A percentile compares a stretch with the other conserved stretches of the same genome.
phyloP scores from a whole-genome alignment of 2,113 vertebrate genomes.

The Hyla sarda region DNA sequence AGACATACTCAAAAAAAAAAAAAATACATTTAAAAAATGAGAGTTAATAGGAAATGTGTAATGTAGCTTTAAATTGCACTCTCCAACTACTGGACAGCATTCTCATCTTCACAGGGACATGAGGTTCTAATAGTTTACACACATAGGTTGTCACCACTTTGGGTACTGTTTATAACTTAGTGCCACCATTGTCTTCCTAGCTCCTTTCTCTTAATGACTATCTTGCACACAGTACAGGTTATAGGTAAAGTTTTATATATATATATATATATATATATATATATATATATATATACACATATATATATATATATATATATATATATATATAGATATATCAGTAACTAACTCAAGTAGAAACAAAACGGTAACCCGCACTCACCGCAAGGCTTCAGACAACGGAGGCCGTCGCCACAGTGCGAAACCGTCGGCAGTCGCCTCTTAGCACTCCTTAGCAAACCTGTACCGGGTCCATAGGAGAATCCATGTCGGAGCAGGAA shows the following conservation, averaged over 20 bases:
- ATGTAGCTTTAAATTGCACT: not conserved
- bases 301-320: no score
- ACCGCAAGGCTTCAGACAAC: no score
- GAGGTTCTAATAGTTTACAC: not conserved
- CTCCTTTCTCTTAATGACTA: not conserved
- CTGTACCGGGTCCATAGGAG: no score
- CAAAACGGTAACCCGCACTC: no score
- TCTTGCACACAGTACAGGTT: not conserved
- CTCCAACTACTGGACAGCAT: not conserved
- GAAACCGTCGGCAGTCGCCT: no score
- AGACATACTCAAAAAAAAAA: not conserved
- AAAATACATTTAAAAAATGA: not conserved
- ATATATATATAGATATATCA: no score
- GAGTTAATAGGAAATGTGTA: not conserved
- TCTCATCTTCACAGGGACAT: not conserved
- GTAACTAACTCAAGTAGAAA: no score
- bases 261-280: no score
- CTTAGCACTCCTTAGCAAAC: no score
- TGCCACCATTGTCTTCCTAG: not conserved
- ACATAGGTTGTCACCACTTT: not conserved
- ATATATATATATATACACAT: no score
- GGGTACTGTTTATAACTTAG: not conserved
- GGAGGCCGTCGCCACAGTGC: no score
- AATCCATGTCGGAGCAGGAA: no score
- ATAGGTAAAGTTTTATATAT: not conserved